Base-by-base conservation (phyloP, 2,888 invertebrate genomes). In the Eupsilia transversa region DNA sequence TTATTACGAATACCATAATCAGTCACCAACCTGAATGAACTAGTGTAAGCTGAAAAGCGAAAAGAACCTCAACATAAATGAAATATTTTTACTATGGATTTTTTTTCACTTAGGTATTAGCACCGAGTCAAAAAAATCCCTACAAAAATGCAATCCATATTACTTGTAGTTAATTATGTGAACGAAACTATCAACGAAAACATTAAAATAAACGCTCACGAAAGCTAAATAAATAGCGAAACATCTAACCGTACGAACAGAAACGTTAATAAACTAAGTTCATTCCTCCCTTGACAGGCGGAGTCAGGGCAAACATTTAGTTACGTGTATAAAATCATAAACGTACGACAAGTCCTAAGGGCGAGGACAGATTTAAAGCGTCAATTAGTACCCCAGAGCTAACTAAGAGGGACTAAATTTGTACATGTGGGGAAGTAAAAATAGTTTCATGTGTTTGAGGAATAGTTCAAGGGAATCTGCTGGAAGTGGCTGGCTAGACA, bases 291-390 rank as follows among this genome's bases (percentile, higher is more conserved):
- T 52, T 65, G 57, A 74, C 72, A 66, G 68, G 66, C 52, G 52
- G 74, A 76, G 66, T 59, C 64, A 46, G 64, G 57, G 56, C 72
- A 70, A 76, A 77, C 73, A 79, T 74, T 65, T 69, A 79, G 66
- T 77, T 73, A 67, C 63, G 75, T 83, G 52, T 65, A 87, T 88
- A 88, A 89, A 89, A 89, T 88, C 85, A 90, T 91, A 88, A 89
- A 87, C 75, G 79, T 78, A 82, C 79, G 87, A 87, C 87, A 87
- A 87, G 89, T 87, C 83, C 87, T 88, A 89, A 72, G 77, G 91
- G 92, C 91, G 95, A 84, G 87, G 93, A 94, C 94, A 94, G 94
- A 95, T 95, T 95, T 95, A 95, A 94, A 93, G 89, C 94, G 91
- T 94, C 94, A 95, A 95, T 95, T 95, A 95, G 95, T 93, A 92